Percentiles rank a stretch among this genome's conserved stretches.
These are phyloP conservation scores for Stegastes partitus DNA, from an alignment of 2,113 vertebrate genomes.

Conservation along the genomic window DNA sequence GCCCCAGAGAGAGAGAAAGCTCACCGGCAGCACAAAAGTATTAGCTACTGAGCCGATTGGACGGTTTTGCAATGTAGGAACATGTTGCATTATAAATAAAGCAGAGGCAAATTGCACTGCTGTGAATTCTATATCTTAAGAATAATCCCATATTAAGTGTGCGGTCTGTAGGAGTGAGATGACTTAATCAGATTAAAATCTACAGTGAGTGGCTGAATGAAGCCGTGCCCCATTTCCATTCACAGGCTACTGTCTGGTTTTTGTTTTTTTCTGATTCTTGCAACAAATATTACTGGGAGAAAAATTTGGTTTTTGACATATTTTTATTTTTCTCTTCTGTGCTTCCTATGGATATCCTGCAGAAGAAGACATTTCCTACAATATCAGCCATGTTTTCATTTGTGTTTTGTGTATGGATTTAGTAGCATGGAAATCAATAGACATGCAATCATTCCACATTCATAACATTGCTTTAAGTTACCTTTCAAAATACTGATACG, in stretches of 20 bases:
- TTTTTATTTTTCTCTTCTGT: too few species aligned
- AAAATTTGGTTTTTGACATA: background rate
- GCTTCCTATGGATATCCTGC: background rate
- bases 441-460: too few species aligned
- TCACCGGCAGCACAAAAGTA: background rate
- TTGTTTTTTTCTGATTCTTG: conserved; percentile 9
- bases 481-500: too few species aligned
- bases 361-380: background rate
- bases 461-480: too few species aligned
- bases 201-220: conserved; percentile 24
- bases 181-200: conserved; percentile 64
- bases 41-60: conserved; percentile 28
- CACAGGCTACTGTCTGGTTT: background rate
- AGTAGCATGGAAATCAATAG: too few species aligned
- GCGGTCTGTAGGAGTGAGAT: conserved; percentile 32
- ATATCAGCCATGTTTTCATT: too few species aligned
- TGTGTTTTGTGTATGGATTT: too few species aligned
- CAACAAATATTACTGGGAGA: background rate
- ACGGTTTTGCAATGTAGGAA: conserved; percentile 31
- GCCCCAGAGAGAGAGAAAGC: conserved; percentile 6
- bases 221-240: conserved; percentile 39
- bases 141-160: conserved; percentile 54
- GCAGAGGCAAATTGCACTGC: conserved; percentile 24
- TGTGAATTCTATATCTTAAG: conserved; percentile 39
- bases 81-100: conserved; percentile 10